Evolutionary conservation across 23 tunicate species (phyloP).

Genomic region (Oikopleura vanhoeffeni): DNA sequence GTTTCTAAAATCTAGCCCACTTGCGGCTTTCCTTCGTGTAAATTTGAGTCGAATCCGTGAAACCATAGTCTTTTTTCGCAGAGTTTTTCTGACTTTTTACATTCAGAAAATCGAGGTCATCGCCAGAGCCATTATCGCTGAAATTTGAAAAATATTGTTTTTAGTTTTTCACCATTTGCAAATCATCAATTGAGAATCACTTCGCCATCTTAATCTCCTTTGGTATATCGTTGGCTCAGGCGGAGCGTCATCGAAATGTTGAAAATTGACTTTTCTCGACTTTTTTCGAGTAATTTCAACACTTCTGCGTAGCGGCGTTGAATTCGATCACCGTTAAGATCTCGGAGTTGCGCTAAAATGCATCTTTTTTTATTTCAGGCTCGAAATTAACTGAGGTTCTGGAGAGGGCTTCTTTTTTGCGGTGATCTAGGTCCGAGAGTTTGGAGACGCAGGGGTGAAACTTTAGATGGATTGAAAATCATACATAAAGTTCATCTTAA

Average conservation of each 20-base stretch:
- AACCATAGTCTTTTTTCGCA: background rate
- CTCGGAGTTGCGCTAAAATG: background rate
- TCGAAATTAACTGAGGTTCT: background rate
- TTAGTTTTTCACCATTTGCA: too few species aligned
- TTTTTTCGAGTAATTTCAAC: background rate
- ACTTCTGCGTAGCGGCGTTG: background rate
- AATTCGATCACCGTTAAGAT: background rate
- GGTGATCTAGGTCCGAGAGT: background rate
- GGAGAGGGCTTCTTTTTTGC: too few species aligned
- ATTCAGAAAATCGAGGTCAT: background rate
- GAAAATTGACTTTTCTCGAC: background rate
- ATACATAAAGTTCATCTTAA: too few species aligned
- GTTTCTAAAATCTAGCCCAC: background rate
- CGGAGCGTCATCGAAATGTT: conserved; percentile 7
- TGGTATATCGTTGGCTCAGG: background rate
- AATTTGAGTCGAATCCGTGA: background rate
- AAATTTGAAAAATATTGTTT: too few species aligned
- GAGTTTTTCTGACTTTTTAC: background rate
- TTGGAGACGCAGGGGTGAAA: background rate
- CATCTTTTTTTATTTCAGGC: background rate
- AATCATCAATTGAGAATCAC: too few species aligned
- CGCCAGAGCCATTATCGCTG: too few species aligned
- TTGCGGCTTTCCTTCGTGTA: conserved; percentile 8
- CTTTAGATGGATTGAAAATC: background rate
- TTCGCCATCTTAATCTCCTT: background rate